phyloP scores from a whole-genome alignment of 2,113 vertebrate genomes.

The Sterrhoptilus dennistouni region DNA sequence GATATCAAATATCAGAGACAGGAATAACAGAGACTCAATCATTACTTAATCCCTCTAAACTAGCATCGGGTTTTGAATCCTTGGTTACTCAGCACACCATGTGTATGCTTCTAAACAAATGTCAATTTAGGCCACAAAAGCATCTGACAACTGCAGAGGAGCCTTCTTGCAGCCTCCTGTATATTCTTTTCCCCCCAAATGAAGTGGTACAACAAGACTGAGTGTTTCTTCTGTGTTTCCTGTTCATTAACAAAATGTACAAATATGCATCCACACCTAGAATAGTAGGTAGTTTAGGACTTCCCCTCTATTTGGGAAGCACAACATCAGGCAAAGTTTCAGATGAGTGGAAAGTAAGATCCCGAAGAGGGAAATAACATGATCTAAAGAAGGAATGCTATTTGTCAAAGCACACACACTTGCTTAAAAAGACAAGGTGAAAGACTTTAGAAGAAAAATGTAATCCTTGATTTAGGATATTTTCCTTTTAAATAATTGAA shows the following conservation, averaged over 20 bases:
- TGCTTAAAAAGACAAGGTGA: not conserved
- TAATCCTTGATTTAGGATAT: not conserved
- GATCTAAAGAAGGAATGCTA: not conserved
- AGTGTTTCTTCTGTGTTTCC: not conserved
- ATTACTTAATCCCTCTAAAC: not conserved
- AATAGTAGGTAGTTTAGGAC: not conserved
- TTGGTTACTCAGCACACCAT: not conserved
- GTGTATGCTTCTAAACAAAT: not conserved
- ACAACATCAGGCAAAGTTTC: not conserved
- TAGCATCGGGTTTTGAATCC: not conserved
- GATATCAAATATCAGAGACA: not conserved
- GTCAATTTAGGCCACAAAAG: not conserved
- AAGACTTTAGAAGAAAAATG: not conserved
- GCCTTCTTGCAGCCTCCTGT: not conserved
- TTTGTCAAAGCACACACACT: not conserved
- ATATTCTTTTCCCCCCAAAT: not conserved
- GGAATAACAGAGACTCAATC: not conserved
- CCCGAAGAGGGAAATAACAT: not conserved
- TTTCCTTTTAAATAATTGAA: not conserved
- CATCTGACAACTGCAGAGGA: not conserved
- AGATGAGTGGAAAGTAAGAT: not conserved
- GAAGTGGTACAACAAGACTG: too few relatives aligned
- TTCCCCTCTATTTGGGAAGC: not conserved
- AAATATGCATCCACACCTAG: not conserved
- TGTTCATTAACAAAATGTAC: not conserved